These are phyloP conservation scores for Tridacna gigas DNA, from an alignment of 2,888 invertebrate genomes.

Conservation along the genomic window DNA sequence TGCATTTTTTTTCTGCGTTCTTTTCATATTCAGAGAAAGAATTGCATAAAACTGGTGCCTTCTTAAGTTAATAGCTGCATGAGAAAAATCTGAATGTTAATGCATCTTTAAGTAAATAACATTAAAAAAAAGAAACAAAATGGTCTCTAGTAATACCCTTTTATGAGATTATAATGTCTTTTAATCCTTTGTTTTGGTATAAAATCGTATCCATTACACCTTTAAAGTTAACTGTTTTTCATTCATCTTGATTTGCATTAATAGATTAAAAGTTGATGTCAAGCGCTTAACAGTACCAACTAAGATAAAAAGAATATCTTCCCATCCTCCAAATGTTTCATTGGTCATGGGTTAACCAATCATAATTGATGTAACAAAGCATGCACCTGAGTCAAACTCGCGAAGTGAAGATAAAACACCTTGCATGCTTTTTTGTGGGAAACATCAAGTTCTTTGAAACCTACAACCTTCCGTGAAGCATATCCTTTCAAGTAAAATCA, in stretches of 20 bases:
- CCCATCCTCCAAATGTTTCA: neutral
- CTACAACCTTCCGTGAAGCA: no score
- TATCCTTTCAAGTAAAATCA: no score
- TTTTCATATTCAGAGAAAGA: no score
- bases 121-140: no score
- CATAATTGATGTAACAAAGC: slow-evolving; percentile 21
- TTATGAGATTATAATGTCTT: no score
- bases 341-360: slow-evolving; percentile 14
- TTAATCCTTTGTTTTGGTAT: no score
- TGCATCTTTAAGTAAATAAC: no score
- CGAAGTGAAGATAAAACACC: neutral
- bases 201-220: neutral
- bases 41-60: no score
- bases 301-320: neutral
- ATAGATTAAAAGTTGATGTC: slow-evolving; percentile 17
- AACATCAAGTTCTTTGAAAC: neutral
- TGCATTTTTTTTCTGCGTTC: no score
- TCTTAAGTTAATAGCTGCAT: no score
- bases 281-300: neutral
- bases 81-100: no score
- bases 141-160: no score
- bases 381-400: neutral
- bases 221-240: neutral
- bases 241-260: slow-evolving; percentile 17
- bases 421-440: slow-evolving; percentile 2